Evolutionary conservation across 2,113 vertebrate species (phyloP).

Genomic region (Labeo catla): DNA sequence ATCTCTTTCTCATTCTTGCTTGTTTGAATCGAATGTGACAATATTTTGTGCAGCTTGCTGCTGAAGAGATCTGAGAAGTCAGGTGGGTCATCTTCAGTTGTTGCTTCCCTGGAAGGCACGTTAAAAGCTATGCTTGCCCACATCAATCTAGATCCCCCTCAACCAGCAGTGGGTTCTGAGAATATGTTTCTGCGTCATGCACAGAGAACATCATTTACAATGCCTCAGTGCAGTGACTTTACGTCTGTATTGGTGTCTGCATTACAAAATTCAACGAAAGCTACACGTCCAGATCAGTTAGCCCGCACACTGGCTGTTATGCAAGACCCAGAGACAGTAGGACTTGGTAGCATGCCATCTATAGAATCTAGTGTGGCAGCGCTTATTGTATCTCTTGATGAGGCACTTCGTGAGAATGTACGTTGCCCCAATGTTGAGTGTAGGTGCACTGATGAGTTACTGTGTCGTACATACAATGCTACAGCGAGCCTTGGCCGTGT

Average conservation of each 20-base stretch:
- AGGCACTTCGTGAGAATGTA: no score
- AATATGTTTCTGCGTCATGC: not conserved
- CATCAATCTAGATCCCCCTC: not conserved
- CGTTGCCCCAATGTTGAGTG: not conserved
- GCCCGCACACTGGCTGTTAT: not conserved
- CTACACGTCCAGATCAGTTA: not conserved
- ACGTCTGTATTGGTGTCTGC: not conserved
- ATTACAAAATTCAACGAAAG: not conserved
- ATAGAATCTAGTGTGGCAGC: not conserved
- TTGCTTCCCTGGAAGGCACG: not conserved
- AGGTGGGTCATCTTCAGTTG: not conserved
- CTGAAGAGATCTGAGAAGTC: not conserved
- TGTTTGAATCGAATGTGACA: not conserved
- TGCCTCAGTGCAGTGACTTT: not conserved
- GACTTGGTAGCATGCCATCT: not conserved
- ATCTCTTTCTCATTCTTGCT: not conserved
- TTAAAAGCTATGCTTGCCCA: not conserved
- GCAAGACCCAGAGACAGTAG: not conserved
- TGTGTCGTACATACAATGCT: no score
- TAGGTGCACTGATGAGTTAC: no score
- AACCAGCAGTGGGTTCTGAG: not conserved
- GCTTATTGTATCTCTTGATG: no score
- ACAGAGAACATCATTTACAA: not conserved
- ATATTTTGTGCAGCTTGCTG: not conserved
- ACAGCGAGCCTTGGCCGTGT: not conserved